These are phyloP conservation scores for Phoenicopterus ruber DNA, from an alignment of 2,113 vertebrate species.

Conservation along the genomic window DNA sequence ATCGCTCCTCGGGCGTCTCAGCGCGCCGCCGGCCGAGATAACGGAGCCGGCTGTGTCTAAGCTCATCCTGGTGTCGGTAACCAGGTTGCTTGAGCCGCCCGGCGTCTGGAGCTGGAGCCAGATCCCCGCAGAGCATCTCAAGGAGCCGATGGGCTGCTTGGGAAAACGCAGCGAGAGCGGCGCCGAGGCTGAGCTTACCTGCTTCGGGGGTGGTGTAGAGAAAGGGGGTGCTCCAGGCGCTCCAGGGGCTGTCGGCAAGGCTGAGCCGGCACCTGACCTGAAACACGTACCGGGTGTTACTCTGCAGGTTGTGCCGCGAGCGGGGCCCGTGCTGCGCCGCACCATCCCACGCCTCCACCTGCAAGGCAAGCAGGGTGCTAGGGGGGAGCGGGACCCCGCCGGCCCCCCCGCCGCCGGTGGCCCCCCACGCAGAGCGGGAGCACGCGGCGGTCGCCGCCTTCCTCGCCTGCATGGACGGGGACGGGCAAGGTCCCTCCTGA, in stretches of 20 bases:
- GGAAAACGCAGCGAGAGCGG: fast-evolving
- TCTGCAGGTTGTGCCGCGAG: constrained; percentile 49
- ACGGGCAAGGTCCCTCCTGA: fast-evolving
- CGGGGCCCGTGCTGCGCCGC: background rate
- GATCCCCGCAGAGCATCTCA: background rate
- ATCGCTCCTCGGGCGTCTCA: fast-evolving
- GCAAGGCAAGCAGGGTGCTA: background rate
- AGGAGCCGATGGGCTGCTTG: background rate
- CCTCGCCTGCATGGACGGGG: fast-evolving
- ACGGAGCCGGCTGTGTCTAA: fast-evolving
- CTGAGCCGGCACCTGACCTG: constrained; percentile 69
- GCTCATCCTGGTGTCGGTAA: fast-evolving
- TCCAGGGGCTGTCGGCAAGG: constrained; percentile 45
- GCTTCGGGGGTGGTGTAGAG: constrained; percentile 60
- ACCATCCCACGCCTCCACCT: background rate
- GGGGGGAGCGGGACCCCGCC: background rate
- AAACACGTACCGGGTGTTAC: constrained; percentile 55
- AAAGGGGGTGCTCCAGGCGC: constrained; percentile 66
- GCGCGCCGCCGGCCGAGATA: fast-evolving
- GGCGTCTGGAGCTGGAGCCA: fast-evolving
- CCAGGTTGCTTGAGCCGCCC: background rate
- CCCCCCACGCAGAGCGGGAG: fast-evolving
- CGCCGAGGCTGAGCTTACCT: constrained; percentile 18
- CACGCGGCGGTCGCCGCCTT: fast-evolving
- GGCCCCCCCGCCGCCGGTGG: fast-evolving